These are phyloP conservation scores for Amphiprion ocellaris DNA, from an alignment of 2,113 vertebrate genomes.

Conservation along the genomic window DNA sequence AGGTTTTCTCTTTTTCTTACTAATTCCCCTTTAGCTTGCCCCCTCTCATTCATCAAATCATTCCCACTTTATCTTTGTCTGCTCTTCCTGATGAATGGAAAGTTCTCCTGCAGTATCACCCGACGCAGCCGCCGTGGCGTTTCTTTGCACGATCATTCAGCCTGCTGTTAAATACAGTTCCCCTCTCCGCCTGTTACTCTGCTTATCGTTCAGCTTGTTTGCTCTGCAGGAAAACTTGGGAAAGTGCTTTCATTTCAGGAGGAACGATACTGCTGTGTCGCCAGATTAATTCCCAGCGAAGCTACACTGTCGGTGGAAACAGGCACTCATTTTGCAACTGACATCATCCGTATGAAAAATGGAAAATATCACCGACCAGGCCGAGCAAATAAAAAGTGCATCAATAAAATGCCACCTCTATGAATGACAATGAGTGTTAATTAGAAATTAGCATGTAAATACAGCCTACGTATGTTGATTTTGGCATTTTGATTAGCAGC, in stretches of 20 bases:
- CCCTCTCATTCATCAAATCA: slow-evolving; percentile 53
- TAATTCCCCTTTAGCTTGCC: slow-evolving; percentile 12
- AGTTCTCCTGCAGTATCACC: slow-evolving; percentile 52
- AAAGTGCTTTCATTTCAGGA: slow-evolving; percentile 46
- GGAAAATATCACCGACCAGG: slow-evolving; percentile 13
- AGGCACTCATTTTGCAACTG: slow-evolving; percentile 29
- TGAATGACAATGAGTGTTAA: slow-evolving; percentile 43
- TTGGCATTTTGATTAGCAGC: slow-evolving; percentile 28
- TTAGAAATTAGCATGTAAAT: slow-evolving; percentile 35
- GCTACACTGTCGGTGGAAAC: slow-evolving; percentile 49
- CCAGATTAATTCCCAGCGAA: slow-evolving; percentile 47
- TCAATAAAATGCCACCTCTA: background rate
- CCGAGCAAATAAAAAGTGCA: slow-evolving; percentile 7
- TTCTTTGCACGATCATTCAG: slow-evolving; percentile 51
- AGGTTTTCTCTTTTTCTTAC: slow-evolving; percentile 28
- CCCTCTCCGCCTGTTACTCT: slow-evolving; percentile 26
- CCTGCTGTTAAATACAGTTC: slow-evolving; percentile 47
- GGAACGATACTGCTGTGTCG: slow-evolving; percentile 59
- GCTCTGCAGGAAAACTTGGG: slow-evolving; percentile 34
- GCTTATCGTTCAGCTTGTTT: slow-evolving; percentile 41
- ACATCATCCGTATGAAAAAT: slow-evolving; percentile 31
- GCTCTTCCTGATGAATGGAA: slow-evolving; percentile 57
- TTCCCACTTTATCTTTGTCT: slow-evolving; percentile 40
- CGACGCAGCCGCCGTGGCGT: slow-evolving; percentile 58
- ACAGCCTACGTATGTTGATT: background rate